Base-by-base conservation (phyloP, 2,888 invertebrate genomes). In the Apodemia hepburni region DNA sequence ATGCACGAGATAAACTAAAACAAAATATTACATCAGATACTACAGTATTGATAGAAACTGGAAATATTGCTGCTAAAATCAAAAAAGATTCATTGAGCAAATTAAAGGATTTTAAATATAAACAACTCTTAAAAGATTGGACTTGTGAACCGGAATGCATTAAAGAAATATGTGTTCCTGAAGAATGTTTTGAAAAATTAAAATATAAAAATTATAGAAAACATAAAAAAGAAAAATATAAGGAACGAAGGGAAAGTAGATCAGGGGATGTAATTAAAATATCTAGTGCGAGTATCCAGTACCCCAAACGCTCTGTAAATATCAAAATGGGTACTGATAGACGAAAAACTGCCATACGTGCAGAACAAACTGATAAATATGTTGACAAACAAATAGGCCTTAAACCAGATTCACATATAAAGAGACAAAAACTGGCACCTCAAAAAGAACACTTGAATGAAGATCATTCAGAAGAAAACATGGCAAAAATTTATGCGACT, bases 21-120 rank as follows among this genome's bases (percentile, higher is more conserved):
- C 18, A 51, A 22, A 22, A 12, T 51, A 27, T 51, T 51, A 27
- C 11, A 51, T 27, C 51, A 9, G 27, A 51, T 3, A 11, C 51
- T 12, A 22, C 12, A 9, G 18, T 15, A 18, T 9, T 27, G 6
- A 18, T 51, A 51, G 6, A 12, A 6, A 27, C 27, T 15, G 27
- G n/a, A 7, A 54, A 59, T 42, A 42, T 59, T 22, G 59, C 22
- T 22, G 42, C 59, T 11, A 59, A 63, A 60, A 70, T 77, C 38
- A 75, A 66, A 70, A 82, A 78, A 67, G 82, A 84, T 73, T 82
- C 81, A 8, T 61, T 81, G 42, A 64, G 62, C 42, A 66, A 79
- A 58, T 77, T 64, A 74, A 70, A 80, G 60, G 69, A 76, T 38
- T 63, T 75, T n/a, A 73, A 63, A 59, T 69, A 58, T 64, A 77